A percentile compares a stretch with the other conserved stretches of the same genome.
Evolutionary conservation across 2,797 vertebrate genomes (phyloP).

Genomic region (Miopithecus talapoin): DNA sequence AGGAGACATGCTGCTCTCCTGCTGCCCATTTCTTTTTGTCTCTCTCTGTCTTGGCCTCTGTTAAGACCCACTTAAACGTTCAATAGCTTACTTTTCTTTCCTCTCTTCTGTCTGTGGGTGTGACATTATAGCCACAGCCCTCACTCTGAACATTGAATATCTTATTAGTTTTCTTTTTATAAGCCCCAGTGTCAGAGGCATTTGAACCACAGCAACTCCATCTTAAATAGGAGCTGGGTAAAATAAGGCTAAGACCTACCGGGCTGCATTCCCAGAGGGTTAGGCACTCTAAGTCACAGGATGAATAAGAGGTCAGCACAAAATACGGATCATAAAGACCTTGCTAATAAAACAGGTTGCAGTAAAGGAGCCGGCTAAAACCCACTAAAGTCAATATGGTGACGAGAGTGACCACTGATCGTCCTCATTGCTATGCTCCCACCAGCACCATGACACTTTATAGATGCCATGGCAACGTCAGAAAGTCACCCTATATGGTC

Average conservation of each 20-base stretch:
- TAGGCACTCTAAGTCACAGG: not conserved
- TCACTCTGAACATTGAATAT: not conserved
- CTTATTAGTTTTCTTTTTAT: not conserved
- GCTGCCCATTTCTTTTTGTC: not conserved
- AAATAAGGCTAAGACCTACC: not conserved
- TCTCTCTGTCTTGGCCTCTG: conserved; percentile 1
- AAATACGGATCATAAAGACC: not conserved
- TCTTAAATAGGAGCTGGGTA: not conserved
- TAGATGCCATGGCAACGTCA: not conserved
- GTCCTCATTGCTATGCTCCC: not conserved
- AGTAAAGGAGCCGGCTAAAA: not conserved
- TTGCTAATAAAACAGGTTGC: not conserved
- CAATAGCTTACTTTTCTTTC: not conserved
- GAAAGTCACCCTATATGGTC: not conserved
- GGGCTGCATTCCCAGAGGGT: not conserved
- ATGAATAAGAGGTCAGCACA: not conserved
- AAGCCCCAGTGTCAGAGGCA: not conserved
- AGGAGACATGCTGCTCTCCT: not conserved
- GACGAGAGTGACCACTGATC: not conserved
- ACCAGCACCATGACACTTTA: not conserved
- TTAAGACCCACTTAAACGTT: not conserved
- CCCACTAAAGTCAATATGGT: not conserved
- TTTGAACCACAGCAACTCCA: not conserved
- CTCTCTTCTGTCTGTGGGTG: not conserved
- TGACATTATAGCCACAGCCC: not conserved